Evolutionary conservation across 2,888 invertebrate genomes (phyloP), one percentile per base, ranked within the genome.

Genomic region (Troides helena): DNA sequence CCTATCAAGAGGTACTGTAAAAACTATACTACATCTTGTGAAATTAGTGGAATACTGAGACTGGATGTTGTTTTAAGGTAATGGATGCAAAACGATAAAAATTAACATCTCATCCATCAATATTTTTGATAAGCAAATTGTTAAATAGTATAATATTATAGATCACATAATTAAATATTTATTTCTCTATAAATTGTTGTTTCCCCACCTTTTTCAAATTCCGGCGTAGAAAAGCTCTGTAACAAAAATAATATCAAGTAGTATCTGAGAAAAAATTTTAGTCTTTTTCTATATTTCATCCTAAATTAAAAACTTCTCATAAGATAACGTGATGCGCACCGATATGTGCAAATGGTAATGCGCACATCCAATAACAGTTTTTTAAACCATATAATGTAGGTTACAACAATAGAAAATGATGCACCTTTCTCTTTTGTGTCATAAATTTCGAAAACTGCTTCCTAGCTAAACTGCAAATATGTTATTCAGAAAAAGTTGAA

Each of bases 351-450:
- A 59, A n/a, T 53, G 18, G 8, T 53, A 53, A 53, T 53, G 53
- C 18, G 53, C 53, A 53, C n/a, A 53, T 53, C 53, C 53, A 18
- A 53, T n/a, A n/a, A n/a, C 53, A 53, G 25, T 23, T 58, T 23
- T 58, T 58, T 58, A 58, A 58, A 25, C 25, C n/a, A 63, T 56
- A 56, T 63, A 67, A 68, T 71, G 57, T 71, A 75, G 77, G 77
- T 77, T 78, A 77, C 70, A 68, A 69, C 43, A 57, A 71, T 67
- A 71, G 66, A 67, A 68, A 69, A 71, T 73, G 70, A 72, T 73
- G 71, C 72, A 69, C 76, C 76, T 76, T 78, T 78, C 77, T 76
- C 77, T 78, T 76, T 71, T 53, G 30, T 60, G 53, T 63, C 63
- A 67, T 46, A 67, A 67, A 70, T 39, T 17, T 39, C 65, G 39